These are phyloP conservation scores for Lepidurus packardi DNA, from an alignment of 1,140 invertebrate genomes.

Conservation along the genomic window DNA sequence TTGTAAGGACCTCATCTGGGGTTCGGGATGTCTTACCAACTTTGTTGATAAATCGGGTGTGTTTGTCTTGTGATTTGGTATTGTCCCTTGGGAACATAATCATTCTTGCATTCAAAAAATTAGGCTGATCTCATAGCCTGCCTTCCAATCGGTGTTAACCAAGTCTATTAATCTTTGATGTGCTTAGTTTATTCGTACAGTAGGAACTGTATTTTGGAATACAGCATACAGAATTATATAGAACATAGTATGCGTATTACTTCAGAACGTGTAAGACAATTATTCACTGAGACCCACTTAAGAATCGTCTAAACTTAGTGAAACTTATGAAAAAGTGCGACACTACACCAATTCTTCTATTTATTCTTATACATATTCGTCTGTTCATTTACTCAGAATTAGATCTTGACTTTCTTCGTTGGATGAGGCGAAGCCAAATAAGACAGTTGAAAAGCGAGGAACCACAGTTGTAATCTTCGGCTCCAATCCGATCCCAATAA, in stretches of 20 bases:
- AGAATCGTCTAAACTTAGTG: too few species aligned
- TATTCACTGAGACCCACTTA: too few species aligned
- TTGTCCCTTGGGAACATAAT: not conserved
- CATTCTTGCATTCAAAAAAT: not conserved
- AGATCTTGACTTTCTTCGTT: not conserved
- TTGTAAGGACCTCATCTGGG: not conserved
- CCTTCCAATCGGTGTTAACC: constrained; percentile 21
- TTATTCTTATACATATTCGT: not conserved
- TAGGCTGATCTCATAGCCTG: constrained; percentile 18
- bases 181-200: not conserved
- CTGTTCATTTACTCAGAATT: not conserved
- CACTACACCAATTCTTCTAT: not conserved
- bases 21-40: too few species aligned
- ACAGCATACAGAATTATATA: not conserved
- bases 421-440: not conserved
- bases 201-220: constrained; percentile 11
- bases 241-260: not conserved
- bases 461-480: not conserved
- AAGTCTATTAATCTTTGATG: not conserved
- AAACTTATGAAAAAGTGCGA: not conserved
- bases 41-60: not conserved
- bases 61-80: not conserved
- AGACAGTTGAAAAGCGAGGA: not conserved
- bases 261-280: not conserved
- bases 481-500: constrained; percentile 50